phyloP scores from a whole-genome alignment of 2,113 vertebrate species.

The Daphoenositta chrysoptera region DNA sequence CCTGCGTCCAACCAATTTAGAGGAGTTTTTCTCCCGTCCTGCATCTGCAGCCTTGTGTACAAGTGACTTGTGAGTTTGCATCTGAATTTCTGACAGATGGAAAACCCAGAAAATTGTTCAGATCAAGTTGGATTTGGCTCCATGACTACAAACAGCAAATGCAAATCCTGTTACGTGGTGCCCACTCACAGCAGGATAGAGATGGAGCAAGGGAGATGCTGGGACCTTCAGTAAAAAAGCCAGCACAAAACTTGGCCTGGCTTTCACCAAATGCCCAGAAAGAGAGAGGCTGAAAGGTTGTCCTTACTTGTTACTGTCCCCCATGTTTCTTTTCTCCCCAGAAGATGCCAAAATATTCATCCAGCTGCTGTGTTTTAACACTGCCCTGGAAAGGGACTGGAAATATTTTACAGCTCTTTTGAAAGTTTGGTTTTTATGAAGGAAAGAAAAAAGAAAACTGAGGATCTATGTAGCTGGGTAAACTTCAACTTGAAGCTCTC shows the following conservation, averaged over 20 bases:
- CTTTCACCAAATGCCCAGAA: not conserved
- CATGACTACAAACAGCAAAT: not conserved
- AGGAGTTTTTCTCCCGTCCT: not conserved
- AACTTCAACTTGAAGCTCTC: not conserved
- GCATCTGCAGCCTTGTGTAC: not conserved
- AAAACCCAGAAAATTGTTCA: not conserved
- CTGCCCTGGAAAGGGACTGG: not conserved
- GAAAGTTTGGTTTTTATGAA: fast-evolving
- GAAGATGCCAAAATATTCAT: not conserved
- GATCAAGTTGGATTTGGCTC: not conserved
- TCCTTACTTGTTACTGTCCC: not conserved
- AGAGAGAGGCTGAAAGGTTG: not conserved
- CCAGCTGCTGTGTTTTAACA: not conserved
- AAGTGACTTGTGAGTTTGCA: not conserved
- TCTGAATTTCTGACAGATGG: not conserved
- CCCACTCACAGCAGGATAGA: not conserved
- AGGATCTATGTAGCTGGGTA: not conserved
- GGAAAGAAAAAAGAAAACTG: not conserved
- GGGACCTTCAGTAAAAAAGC: not conserved
- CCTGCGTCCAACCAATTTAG: not conserved
- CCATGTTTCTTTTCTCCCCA: not conserved
- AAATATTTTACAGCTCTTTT: not conserved
- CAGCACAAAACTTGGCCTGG: not conserved
- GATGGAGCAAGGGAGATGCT: not conserved
- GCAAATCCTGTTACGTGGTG: not conserved